A percentile compares a stretch with the other conserved stretches of the same genome.
phyloP scores from a whole-genome alignment of 2,113 vertebrate species.

The Anas platyrhynchos region DNA sequence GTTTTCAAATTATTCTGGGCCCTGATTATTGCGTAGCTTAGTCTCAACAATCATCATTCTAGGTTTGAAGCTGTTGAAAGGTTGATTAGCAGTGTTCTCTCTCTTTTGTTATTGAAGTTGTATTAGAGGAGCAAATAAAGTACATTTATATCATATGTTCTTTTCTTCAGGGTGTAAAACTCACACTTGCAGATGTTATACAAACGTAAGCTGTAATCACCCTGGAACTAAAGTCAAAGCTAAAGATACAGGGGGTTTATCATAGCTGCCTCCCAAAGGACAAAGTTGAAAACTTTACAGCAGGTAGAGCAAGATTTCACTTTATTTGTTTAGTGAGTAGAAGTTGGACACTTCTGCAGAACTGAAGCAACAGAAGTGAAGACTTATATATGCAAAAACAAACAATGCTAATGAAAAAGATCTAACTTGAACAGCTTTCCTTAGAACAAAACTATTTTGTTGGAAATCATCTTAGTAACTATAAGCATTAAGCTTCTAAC shows the following conservation, averaged over 20 bases:
- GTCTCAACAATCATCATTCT: not conserved
- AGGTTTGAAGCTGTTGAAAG: not conserved
- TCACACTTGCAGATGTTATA: not conserved
- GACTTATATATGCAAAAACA: not conserved
- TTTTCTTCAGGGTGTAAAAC: not conserved
- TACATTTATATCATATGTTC: not conserved
- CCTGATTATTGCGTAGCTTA: not conserved
- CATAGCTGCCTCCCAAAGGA: conserved; percentile 34
- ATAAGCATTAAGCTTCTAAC: not conserved
- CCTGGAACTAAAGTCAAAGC: conserved; percentile 40
- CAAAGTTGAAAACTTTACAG: conserved; percentile 38
- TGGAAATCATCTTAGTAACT: not conserved
- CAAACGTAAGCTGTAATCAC: not conserved
- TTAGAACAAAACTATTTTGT: not conserved
- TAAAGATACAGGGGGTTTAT: not conserved
- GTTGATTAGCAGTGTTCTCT: not conserved
- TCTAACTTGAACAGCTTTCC: not conserved
- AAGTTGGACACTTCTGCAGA: not conserved
- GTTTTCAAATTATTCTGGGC: not conserved
- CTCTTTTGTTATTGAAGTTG: too few relatives aligned
- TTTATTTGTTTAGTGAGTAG: not conserved
- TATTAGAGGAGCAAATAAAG: not conserved
- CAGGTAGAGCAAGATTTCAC: not conserved
- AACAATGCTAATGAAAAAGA: not conserved
- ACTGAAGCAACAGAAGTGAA: not conserved